A percentile compares a stretch with the other conserved stretches of the same genome.
These are phyloP conservation scores for Notolabrus celidotus DNA, from an alignment of 2,797 vertebrate genomes.

Conservation along the genomic window DNA sequence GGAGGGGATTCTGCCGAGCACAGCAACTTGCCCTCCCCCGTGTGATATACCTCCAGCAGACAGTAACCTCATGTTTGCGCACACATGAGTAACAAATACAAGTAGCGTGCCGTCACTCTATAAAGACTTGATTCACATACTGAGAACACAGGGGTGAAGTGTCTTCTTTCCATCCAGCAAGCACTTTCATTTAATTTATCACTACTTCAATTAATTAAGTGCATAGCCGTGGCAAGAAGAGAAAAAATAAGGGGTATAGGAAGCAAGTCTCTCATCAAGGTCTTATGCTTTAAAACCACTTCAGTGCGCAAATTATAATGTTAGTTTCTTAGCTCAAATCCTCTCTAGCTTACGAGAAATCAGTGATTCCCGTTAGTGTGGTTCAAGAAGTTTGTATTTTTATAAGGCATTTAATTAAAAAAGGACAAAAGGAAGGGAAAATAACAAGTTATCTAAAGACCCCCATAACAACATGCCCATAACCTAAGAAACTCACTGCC, in stretches of 20 bases:
- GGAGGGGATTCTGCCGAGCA: slow-evolving; percentile 46
- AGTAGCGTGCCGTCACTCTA: slow-evolving; percentile 44
- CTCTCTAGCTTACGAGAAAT: neutral
- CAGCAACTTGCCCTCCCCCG: slow-evolving; percentile 34
- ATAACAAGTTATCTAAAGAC: neutral
- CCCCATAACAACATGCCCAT: neutral
- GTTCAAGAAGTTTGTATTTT: neutral
- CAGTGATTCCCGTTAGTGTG: slow-evolving; percentile 1
- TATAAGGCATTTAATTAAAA: neutral
- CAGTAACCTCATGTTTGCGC: slow-evolving; percentile 47
- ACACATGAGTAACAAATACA: slow-evolving; percentile 46
- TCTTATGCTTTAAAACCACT: slow-evolving; percentile 60
- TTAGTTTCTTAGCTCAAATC: slow-evolving; percentile 52
- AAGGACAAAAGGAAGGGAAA: neutral
- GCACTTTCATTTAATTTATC: slow-evolving; percentile 70
- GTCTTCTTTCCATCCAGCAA: slow-evolving; percentile 52
- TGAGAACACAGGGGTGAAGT: slow-evolving; percentile 63
- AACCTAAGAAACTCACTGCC: neutral
- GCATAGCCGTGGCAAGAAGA: slow-evolving; percentile 29
- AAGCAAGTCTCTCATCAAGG: slow-evolving; percentile 44
- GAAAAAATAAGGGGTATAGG: slow-evolving; percentile 18
- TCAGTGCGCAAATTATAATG: slow-evolving; percentile 46
- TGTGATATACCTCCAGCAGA: slow-evolving; percentile 35
- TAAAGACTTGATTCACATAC: slow-evolving; percentile 65
- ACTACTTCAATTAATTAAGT: slow-evolving; percentile 70